These are phyloP conservation scores for Pedicia rivosa DNA, from an alignment of 2,888 invertebrate genomes.

Conservation along the genomic window DNA sequence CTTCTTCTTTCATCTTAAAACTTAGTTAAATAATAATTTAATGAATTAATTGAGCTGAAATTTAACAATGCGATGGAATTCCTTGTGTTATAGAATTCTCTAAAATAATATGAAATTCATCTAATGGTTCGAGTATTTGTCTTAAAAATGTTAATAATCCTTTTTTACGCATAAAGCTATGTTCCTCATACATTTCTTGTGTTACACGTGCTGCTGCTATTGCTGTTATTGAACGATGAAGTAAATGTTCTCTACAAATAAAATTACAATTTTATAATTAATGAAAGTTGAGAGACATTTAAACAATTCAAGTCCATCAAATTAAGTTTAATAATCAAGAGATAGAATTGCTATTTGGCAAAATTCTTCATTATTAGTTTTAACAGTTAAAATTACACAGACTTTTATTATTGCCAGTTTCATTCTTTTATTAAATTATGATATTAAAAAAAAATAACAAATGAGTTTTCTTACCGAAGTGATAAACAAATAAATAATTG, in stretches of 20 bases:
- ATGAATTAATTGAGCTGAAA: too few species aligned
- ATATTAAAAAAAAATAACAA: neutral
- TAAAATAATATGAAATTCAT: slow-evolving; percentile 74
- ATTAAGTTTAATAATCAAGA: neutral
- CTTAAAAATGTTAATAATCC: slow-evolving; percentile 74
- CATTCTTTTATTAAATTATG: too few species aligned
- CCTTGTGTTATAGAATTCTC: slow-evolving; percentile 66
- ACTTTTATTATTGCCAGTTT: too few species aligned
- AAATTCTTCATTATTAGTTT: slow-evolving; percentile 1
- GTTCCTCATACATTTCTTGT: slow-evolving; percentile 88
- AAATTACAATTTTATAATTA: slow-evolving; percentile 7
- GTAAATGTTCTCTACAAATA: slow-evolving; percentile 59
- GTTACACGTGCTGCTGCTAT: slow-evolving; percentile 83
- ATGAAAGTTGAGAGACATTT: neutral
- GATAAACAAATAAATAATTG: slow-evolving; percentile 91
- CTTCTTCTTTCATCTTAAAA: too few species aligned
- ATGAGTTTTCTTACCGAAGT: slow-evolving; percentile 47
- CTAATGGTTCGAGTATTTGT: slow-evolving; percentile 79
- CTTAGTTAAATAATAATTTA: too few species aligned
- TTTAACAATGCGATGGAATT: slow-evolving; percentile 30
- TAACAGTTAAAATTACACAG: slow-evolving; percentile 1
- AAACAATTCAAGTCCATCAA: neutral
- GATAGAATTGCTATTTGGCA: neutral
- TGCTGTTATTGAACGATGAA: slow-evolving; percentile 82
- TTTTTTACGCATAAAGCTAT: slow-evolving; percentile 81